phyloP scores from a whole-genome alignment of 2,113 vertebrate genomes.

The Nesoenas mayeri region DNA sequence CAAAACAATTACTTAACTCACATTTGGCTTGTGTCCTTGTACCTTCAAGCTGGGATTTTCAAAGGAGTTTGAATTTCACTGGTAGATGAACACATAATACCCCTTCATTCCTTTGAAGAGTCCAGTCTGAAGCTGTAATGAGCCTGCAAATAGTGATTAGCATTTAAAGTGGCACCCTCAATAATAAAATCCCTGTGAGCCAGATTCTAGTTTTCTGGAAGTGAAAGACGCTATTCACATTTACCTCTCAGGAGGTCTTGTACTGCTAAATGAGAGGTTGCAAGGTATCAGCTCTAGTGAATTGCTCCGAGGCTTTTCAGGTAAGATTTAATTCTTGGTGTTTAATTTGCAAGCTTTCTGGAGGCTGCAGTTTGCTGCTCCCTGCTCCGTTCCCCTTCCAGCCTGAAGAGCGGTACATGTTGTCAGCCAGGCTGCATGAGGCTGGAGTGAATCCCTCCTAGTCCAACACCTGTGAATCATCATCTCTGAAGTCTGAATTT shows the following conservation, averaged over 20 bases:
- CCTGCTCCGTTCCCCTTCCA: not conserved
- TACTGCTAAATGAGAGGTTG: not conserved
- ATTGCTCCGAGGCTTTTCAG: not conserved
- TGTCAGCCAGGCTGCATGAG: not conserved
- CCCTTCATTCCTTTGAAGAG: conserved; percentile 11
- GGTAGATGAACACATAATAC: not conserved
- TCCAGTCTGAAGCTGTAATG: not conserved
- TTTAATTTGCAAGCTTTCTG: not conserved
- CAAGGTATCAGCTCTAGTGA: not conserved
- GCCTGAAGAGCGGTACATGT: not conserved
- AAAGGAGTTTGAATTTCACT: not conserved
- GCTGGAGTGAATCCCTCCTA: not conserved
- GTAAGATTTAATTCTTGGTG: not conserved
- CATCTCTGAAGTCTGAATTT: not conserved
- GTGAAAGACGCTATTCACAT: not conserved
- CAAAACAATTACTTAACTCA: not conserved
- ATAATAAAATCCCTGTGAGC: not conserved
- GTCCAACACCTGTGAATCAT: not conserved
- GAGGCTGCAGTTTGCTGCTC: not conserved
- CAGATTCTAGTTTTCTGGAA: conserved; percentile 2
- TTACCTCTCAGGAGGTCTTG: not conserved
- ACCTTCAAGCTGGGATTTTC: not conserved
- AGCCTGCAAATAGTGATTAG: conserved; percentile 40
- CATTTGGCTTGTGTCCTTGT: not conserved
- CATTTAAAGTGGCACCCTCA: conserved; percentile 29